These are phyloP conservation scores for Pseudomyrmex gracilis DNA, from an alignment of 1,140 invertebrate species.

Conservation along the genomic window DNA sequence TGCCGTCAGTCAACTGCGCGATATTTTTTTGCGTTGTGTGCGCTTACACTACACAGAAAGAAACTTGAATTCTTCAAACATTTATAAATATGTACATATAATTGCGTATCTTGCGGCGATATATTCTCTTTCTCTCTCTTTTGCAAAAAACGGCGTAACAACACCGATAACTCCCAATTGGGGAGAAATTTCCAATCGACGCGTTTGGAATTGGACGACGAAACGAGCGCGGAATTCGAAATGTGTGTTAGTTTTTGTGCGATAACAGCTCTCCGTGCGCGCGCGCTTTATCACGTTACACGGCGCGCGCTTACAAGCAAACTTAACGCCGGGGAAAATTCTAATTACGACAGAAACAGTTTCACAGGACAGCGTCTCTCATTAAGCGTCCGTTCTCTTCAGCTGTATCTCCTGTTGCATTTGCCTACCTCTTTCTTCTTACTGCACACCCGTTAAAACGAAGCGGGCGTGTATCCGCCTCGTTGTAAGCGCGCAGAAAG, in stretches of 20 bases:
- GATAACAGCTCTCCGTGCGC: too few species aligned
- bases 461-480: neutral
- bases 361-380: conserved; percentile 1
- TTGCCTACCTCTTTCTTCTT: neutral
- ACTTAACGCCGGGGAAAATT: conserved; percentile 12
- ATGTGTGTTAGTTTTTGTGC: too few species aligned
- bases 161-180: too few species aligned
- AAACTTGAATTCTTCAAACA: too few species aligned
- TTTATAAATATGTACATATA: too few species aligned
- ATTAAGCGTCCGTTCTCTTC: conserved; percentile 5
- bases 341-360: conserved; percentile 18
- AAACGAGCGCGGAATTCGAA: neutral
- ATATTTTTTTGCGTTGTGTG: neutral
- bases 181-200: neutral
- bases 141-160: neutral
- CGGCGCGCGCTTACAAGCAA: neutral
- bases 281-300: neutral
- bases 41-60: neutral
- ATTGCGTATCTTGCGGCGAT: neutral
- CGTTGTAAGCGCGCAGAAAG: neutral
- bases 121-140: neutral
- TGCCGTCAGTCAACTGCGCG: too few species aligned
- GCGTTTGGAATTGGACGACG: conserved; percentile 18
- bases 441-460: neutral
- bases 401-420: neutral